These are phyloP conservation scores for Aphelenchoides besseyi DNA, from an alignment of 1,140 invertebrate genomes.

Conservation along the genomic window DNA sequence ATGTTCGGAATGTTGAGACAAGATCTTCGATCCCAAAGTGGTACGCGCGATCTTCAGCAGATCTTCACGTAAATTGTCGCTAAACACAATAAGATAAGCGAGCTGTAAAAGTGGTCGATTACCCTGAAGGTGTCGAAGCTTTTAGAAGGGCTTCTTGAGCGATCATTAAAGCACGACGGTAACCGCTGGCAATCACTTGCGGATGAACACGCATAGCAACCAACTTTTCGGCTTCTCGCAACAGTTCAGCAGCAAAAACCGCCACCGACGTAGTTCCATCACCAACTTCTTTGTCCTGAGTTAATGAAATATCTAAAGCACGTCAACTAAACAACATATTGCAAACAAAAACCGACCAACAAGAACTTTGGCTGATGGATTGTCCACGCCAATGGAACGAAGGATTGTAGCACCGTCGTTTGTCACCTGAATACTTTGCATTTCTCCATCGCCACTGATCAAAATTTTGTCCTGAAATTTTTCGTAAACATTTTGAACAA, in stretches of 20 bases:
- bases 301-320: conserved; percentile 83
- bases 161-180: conserved; percentile 79
- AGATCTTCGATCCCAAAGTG: conserved; percentile 94
- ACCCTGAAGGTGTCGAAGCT: conserved; percentile 76
- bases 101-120: conserved; percentile 30
- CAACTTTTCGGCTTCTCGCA: conserved; percentile 89
- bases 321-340: conserved; percentile 26
- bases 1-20: conserved; percentile 93
- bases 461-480: conserved; percentile 84
- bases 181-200: conserved; percentile 93
- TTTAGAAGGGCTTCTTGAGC: conserved; percentile 78
- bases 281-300: conserved; percentile 98
- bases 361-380: conserved; percentile 95
- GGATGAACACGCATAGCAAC: conserved; percentile 93
- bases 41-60: conserved; percentile 94
- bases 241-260: conserved; percentile 87
- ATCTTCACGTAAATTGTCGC: conserved; percentile 78
- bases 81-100: conserved; percentile 50
- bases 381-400: conserved; percentile 92
- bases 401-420: conserved; percentile 99
- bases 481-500: conserved; percentile 11
- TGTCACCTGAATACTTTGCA: conserved; percentile 86
- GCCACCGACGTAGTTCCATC: conserved; percentile 99
- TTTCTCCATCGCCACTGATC: conserved; percentile 76
- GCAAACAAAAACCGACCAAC: conserved; percentile 68